Base-by-base conservation (phyloP, 2,888 invertebrate genomes). In the Amiota minor region DNA sequence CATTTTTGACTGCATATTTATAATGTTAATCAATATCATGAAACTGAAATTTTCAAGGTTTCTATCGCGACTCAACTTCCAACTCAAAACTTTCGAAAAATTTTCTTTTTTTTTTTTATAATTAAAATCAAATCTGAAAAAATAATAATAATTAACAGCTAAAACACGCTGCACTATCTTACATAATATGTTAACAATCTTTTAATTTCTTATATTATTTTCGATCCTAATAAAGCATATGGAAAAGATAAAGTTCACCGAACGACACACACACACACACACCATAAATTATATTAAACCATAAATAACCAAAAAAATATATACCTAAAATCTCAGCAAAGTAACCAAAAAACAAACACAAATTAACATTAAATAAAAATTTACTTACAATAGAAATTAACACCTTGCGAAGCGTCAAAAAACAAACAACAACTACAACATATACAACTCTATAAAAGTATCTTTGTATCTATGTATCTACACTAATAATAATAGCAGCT, bases 311-410 rank as follows among this genome's bases (percentile, higher is more conserved):
- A 6, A 35, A 35, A 35, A 35, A 35, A 35, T 35, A 53, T 35
- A 53, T 53, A 9, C 12, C 53, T 53, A n/a, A 12, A 53, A 53
- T n/a, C 12, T 12, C 53, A 53, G n/a, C 35, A 35, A 35, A 62
- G 23, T 20, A 49, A 49, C 49, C 9, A 18, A 9, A 12, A 11
- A 62, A 23, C n/a, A 20, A 62, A 35, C 20, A 50, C 23, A 49
- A 59, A 59, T 18, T 56, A 56, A 59, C 16, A 59, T 20, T 14
- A 70, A 53, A 56, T 47, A 47, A 50, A 78, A 74, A 77, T 78
- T 74, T 75, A 82, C 79, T 83, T 83, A 82, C 84, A 83, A 82
- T 85, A 77, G 75, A 81, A 84, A 85, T 85, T 83, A 83, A 80
- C 82, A 83, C 82, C 82, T 83, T 62, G 16, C 16, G 18, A 59